A percentile compares a stretch with the other conserved stretches of the same genome.
These are phyloP conservation scores for Phalacrocorax aristotelis DNA, from an alignment of 2,113 vertebrate species.

Conservation along the genomic window DNA sequence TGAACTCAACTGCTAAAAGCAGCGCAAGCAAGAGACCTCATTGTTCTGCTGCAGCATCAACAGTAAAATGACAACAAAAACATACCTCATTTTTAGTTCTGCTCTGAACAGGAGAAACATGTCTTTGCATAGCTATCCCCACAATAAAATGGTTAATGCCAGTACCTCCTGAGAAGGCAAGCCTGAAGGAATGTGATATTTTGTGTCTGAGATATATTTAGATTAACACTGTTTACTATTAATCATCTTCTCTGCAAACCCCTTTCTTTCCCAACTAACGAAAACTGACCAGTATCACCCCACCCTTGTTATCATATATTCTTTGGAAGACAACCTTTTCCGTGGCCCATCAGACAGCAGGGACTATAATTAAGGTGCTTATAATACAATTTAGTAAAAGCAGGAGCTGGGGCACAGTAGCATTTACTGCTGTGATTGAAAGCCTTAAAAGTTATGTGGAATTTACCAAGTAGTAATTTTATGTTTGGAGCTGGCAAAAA, in stretches of 20 bases:
- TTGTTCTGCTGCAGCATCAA: not conserved
- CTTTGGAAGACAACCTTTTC: conserved; percentile 39
- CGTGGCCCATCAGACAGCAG: not conserved
- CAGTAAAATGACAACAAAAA: not conserved
- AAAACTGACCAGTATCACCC: not conserved
- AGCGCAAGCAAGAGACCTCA: not conserved
- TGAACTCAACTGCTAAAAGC: conserved; percentile 2
- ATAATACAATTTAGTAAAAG: conserved; percentile 45
- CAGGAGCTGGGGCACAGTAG: conserved; percentile 18
- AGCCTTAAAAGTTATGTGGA: conserved; percentile 39
- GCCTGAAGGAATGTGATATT: conserved; percentile 33
- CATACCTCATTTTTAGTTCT: not conserved
- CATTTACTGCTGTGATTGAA: conserved; percentile 50
- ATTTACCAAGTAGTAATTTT: conserved; percentile 52
- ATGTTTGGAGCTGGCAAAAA: conserved; percentile 14
- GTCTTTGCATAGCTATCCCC: not conserved
- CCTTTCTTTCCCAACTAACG: not conserved
- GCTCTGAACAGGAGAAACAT: not conserved
- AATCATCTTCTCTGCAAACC: conserved; percentile 22
- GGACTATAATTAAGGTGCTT: conserved; percentile 58
- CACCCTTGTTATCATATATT: not conserved
- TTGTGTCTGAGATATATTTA: conserved; percentile 57
- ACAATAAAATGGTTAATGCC: not conserved
- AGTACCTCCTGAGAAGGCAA: not conserved
- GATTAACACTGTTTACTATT: conserved; percentile 49